phyloP scores from a whole-genome alignment of 2,797 vertebrate genomes.

The Basileuterus tristriatus region DNA sequence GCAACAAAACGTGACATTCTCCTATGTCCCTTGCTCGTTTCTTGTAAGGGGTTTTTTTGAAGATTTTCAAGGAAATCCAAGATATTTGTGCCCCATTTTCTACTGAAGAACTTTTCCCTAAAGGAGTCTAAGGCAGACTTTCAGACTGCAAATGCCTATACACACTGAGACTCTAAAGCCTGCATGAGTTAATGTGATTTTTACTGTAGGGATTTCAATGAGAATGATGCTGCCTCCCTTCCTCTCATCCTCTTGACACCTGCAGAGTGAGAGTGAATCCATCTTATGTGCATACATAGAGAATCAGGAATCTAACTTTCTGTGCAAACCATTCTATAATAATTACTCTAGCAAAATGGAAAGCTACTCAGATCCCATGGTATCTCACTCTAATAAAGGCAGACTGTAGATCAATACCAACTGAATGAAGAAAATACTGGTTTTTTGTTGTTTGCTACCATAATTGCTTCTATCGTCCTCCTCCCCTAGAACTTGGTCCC shows the following conservation, averaged over 20 bases:
- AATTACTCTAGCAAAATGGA: not conserved
- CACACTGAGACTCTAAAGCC: not conserved
- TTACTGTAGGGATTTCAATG: not conserved
- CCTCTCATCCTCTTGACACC: fast-evolving
- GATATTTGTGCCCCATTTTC: not conserved
- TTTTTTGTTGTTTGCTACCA: not conserved
- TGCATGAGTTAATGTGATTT: not conserved
- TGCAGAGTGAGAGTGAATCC: not conserved
- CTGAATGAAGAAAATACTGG: not conserved
- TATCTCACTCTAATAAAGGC: not conserved
- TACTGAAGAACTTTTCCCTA: not conserved
- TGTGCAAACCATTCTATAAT: not conserved
- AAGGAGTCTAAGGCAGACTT: not conserved
- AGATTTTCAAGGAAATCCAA: not conserved
- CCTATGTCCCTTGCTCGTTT: fast-evolving
- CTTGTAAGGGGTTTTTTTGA: not conserved
- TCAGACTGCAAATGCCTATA: not conserved
- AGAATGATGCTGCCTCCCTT: not conserved
- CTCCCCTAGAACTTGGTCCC: fast-evolving
- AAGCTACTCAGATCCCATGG: not conserved
- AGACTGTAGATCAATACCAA: not conserved
- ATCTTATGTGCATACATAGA: not conserved
- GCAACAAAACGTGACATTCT: not conserved
- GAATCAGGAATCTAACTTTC: not conserved
- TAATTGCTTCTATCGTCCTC: not conserved